A percentile compares a stretch with the other conserved stretches of the same genome.
Conservation (phyloP, 1,140 invertebrate species). For the Drosophila pseudoobscura region DNA sequence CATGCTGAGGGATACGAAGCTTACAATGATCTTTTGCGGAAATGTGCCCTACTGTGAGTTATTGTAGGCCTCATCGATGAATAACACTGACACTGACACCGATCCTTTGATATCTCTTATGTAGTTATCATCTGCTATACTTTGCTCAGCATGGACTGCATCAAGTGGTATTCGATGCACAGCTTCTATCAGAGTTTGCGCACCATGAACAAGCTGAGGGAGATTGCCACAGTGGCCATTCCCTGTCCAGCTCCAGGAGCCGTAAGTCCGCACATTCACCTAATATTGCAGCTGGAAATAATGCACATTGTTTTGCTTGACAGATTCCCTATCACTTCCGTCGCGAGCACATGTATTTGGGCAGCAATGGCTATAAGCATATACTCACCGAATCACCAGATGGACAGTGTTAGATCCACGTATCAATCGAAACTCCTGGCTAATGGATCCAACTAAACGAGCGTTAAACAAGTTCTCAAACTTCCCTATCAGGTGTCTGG, state of each 20-base stretch:
- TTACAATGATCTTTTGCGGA: constrained; percentile 65
- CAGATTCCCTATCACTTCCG: constrained; percentile 80
- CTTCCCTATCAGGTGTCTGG: constrained; percentile 38
- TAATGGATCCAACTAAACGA: no score
- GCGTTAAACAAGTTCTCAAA: constrained; percentile 2
- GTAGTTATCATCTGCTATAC: constrained; percentile 70
- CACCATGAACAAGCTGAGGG: constrained; percentile 76
- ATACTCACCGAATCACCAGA: constrained; percentile 79
- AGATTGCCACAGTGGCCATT: constrained; percentile 81
- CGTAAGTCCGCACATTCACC: constrained; percentile 36
- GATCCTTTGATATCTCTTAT: background rate
- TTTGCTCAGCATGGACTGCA: constrained; percentile 64
- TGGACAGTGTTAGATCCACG: constrained; percentile 61
- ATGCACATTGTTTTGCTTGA: background rate
- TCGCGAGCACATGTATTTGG: constrained; percentile 80
- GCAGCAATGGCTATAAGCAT: constrained; percentile 82
- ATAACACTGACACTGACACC: background rate
- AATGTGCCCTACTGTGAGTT: constrained; percentile 72
- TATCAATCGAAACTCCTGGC: constrained; percentile 1
- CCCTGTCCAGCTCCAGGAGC: constrained; percentile 78
- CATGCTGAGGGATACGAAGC: constrained; percentile 63
- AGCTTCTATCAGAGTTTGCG: constrained; percentile 77
- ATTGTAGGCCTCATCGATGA: background rate
- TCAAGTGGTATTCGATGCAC: constrained; percentile 80
- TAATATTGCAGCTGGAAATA: background rate